Percentiles rank a stretch among this genome's conserved stretches.
Evolutionary conservation across 2,888 invertebrate species (phyloP).

Genomic region (Merodon equestris): DNA sequence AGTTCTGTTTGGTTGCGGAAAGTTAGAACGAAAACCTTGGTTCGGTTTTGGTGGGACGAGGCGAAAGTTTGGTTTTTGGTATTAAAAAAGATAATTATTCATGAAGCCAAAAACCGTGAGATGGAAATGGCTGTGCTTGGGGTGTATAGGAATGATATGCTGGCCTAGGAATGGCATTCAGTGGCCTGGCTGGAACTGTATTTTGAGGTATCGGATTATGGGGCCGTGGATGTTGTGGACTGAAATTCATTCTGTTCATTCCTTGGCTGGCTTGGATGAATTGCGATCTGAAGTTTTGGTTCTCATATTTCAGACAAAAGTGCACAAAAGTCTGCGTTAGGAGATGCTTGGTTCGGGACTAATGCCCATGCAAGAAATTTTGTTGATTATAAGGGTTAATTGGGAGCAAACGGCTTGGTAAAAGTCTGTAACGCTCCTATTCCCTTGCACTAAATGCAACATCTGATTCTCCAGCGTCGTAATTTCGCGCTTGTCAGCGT

Average conservation of each 20-base stretch:
- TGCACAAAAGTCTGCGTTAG: constrained; percentile 4
- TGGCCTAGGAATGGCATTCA: not conserved
- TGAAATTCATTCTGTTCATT: not conserved
- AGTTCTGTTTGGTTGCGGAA: not conserved
- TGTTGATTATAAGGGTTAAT: not conserved
- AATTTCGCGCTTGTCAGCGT: not conserved
- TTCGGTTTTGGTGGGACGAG: no score
- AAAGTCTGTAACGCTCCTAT: not conserved
- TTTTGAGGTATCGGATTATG: not conserved
- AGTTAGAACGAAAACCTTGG: not conserved
- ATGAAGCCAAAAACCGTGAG: not conserved
- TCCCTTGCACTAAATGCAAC: not conserved
- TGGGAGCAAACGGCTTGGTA: not conserved
- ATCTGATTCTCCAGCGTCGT: constrained; percentile 2
- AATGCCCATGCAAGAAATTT: not conserved
- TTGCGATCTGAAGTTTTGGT: not conserved
- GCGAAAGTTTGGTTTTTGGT: not conserved
- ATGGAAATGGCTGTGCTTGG: not conserved
- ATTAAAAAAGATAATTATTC: not conserved
- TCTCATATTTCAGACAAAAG: constrained; percentile 11
- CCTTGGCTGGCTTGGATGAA: constrained; percentile 2
- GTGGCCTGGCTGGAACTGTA: not conserved
- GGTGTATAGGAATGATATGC: not conserved
- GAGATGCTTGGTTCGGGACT: not conserved
- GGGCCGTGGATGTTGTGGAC: not conserved